These are phyloP conservation scores for Amazona vittata DNA, from an alignment of 2,113 vertebrate species.

Conservation along the genomic window DNA sequence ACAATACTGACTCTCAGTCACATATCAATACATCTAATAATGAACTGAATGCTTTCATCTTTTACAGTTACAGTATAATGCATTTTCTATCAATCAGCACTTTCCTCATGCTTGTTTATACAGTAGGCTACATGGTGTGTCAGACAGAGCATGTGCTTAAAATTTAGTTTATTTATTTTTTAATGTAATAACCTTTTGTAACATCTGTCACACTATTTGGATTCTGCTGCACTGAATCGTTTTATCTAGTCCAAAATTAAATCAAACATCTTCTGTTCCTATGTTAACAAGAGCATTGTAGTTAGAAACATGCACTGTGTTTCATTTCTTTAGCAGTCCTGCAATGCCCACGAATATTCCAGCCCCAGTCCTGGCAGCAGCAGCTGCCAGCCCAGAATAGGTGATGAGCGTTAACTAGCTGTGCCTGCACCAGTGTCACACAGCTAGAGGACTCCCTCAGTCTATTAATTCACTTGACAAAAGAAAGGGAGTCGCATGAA, in stretches of 20 bases:
- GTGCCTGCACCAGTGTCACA: slow-evolving; percentile 22
- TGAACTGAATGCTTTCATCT: slow-evolving; percentile 45
- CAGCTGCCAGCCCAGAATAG: neutral
- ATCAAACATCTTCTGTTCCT: slow-evolving; percentile 56
- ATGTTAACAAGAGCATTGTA: slow-evolving; percentile 4
- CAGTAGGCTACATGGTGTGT: neutral
- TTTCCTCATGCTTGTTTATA: slow-evolving; percentile 61
- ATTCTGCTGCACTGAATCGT: slow-evolving; percentile 10
- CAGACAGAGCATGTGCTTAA: neutral
- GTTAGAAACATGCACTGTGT: neutral
- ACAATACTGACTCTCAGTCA: slow-evolving; percentile 32
- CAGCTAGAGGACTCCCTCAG: slow-evolving; percentile 67
- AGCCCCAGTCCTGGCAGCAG: neutral
- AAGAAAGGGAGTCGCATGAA: slow-evolving; percentile 29
- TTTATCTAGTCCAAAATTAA: slow-evolving; percentile 63
- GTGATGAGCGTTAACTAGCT: neutral
- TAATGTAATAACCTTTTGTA: slow-evolving; percentile 67
- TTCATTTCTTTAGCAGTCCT: slow-evolving; percentile 25
- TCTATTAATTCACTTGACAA: slow-evolving; percentile 59
- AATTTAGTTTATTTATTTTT: slow-evolving; percentile 58
- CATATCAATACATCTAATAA: slow-evolving; percentile 35
- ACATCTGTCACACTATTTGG: slow-evolving; percentile 43
- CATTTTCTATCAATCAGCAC: slow-evolving; percentile 59
- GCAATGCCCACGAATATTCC: neutral
- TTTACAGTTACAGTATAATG: slow-evolving; percentile 52